These are phyloP conservation scores for Tachina lurida DNA, from an alignment of 2,888 invertebrate genomes.

Conservation along the genomic window DNA sequence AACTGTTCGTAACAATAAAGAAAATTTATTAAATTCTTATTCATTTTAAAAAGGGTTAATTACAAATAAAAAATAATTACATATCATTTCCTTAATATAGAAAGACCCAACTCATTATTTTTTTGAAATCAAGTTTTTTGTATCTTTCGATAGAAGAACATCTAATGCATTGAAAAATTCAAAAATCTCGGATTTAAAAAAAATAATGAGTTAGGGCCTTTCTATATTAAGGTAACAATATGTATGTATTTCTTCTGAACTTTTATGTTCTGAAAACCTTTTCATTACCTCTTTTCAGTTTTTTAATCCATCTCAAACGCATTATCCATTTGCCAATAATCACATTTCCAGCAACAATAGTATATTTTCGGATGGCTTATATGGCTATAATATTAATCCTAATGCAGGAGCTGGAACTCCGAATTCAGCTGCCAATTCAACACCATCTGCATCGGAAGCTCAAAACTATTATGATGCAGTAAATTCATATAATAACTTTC, in stretches of 20 bases:
- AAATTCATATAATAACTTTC: slow-evolving; percentile 48
- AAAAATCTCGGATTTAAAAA: too few relatives aligned
- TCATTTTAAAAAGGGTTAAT: too few relatives aligned
- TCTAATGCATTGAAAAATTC: too few relatives aligned
- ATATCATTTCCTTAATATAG: too few relatives aligned
- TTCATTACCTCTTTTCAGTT: slow-evolving; percentile 47
- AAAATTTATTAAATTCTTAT: too few relatives aligned
- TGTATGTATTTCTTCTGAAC: too few relatives aligned
- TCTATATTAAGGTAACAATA: too few relatives aligned
- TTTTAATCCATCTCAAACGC: slow-evolving; percentile 37
- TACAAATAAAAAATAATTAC: too few relatives aligned
- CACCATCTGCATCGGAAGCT: neutral
- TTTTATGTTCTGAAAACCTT: neutral
- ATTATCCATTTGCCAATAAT: slow-evolving; percentile 47
- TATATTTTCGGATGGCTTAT: slow-evolving; percentile 53
- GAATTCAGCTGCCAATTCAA: neutral
- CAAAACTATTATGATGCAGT: slow-evolving; percentile 33
- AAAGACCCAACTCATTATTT: neutral
- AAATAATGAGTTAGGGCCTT: too few relatives aligned
- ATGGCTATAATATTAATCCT: slow-evolving; percentile 44
- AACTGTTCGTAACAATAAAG: too few relatives aligned
- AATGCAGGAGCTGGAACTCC: neutral
- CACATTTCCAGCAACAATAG: slow-evolving; percentile 34
- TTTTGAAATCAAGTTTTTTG: too few relatives aligned
- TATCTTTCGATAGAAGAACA: too few relatives aligned